These are phyloP conservation scores for Ceratoteleas bidentatus DNA, from an alignment of 1,140 invertebrate species.

Conservation along the genomic window DNA sequence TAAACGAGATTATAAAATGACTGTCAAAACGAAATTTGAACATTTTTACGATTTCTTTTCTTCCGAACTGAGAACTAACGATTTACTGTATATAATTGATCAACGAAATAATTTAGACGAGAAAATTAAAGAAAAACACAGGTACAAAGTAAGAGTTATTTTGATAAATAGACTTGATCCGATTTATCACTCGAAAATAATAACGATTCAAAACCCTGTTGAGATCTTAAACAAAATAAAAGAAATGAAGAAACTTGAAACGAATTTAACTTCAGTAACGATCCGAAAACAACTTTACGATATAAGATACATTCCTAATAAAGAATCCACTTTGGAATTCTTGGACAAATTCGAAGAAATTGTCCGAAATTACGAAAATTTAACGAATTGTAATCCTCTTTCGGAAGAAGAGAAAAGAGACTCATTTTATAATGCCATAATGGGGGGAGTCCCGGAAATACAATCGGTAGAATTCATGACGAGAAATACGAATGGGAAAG, in stretches of 20 bases:
- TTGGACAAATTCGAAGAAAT: constrained; percentile 2
- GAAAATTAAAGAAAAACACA: constrained; percentile 5
- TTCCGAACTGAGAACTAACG: neutral
- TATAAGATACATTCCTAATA: constrained; percentile 3
- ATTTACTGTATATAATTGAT: neutral
- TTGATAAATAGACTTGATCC: neutral
- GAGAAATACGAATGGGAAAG: neutral
- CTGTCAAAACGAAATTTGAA: neutral
- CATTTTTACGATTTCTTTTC: neutral
- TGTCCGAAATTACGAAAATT: neutral
- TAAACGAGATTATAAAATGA: neutral
- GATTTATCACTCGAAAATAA: neutral
- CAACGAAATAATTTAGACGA: constrained; percentile 1
- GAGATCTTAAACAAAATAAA: constrained; percentile 3
- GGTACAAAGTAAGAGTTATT: neutral
- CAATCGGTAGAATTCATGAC: constrained; percentile 3
- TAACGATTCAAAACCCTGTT: constrained; percentile 1
- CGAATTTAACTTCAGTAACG: neutral
- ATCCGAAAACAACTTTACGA: constrained; percentile 5
- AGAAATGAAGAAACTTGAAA: neutral
- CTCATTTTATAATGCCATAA: neutral
- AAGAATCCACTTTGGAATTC: neutral
- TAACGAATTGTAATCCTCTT: neutral
- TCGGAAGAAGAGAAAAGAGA: constrained; percentile 1
- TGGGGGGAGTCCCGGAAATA: neutral